These are phyloP conservation scores for Arrhopalites spinosus DNA, from an alignment of 2,888 invertebrate species.

Conservation along the genomic window DNA sequence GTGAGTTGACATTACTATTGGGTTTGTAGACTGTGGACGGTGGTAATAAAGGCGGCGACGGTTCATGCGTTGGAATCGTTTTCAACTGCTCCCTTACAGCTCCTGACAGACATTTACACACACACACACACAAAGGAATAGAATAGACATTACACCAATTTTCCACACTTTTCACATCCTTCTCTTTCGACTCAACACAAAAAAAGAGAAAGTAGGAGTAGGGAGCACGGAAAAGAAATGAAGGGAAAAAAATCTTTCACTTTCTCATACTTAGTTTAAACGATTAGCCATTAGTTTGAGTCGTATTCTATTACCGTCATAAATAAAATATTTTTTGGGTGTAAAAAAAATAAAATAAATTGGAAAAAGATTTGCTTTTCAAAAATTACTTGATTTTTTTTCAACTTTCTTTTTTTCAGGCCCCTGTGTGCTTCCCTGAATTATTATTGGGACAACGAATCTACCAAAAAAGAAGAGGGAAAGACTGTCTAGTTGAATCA, in stretches of 20 bases:
- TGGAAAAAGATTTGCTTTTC: too few relatives aligned
- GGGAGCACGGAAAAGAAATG: not conserved
- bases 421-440: too few relatives aligned
- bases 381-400: too few relatives aligned
- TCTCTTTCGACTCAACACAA: not conserved
- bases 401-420: too few relatives aligned
- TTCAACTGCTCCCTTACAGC: conserved; percentile 36
- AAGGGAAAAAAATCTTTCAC: not conserved
- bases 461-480: too few relatives aligned
- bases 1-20: conserved; percentile 17
- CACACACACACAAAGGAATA: not conserved
- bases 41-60: conserved; percentile 35
- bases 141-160: not conserved
- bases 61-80: conserved; percentile 32
- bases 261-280: not conserved
- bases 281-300: not conserved
- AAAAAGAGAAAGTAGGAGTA: not conserved
- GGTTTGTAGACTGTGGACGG: conserved; percentile 36
- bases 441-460: too few relatives aligned
- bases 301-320: not conserved
- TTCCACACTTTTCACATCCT: not conserved
- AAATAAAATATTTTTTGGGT: too few relatives aligned
- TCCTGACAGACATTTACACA: conserved; percentile 30
- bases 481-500: too few relatives aligned
- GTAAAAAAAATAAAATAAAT: too few relatives aligned